A percentile compares a stretch with the other conserved stretches of the same genome.
Conservation (phyloP, 2,888 invertebrate genomes). For the Horisme vitalbata region DNA sequence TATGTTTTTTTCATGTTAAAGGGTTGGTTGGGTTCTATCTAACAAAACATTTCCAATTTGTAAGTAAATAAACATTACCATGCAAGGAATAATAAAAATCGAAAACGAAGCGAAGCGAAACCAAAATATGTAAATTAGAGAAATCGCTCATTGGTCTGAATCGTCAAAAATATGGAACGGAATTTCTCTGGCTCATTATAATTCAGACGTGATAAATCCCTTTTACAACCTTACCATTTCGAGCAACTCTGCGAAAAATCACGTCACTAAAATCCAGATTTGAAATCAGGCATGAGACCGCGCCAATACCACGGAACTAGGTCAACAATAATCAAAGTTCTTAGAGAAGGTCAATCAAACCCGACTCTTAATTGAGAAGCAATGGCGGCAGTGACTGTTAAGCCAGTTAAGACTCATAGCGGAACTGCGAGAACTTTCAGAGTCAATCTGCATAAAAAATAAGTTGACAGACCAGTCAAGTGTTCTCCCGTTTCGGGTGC, state of each 20-base stretch:
- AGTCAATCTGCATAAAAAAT: slow-evolving; percentile 65
- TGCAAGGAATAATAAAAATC: background rate
- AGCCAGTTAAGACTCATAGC: slow-evolving; percentile 46
- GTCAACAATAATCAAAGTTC: slow-evolving; percentile 47
- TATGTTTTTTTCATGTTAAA: no score
- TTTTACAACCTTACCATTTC: slow-evolving; percentile 7
- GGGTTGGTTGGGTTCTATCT: no score
- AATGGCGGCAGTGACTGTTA: slow-evolving; percentile 43
- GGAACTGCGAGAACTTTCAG: slow-evolving; percentile 50
- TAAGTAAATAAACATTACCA: background rate
- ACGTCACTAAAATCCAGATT: slow-evolving; percentile 32
- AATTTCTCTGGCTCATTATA: slow-evolving; percentile 5
- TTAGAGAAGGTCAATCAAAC: slow-evolving; percentile 49
- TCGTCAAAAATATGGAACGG: slow-evolving; percentile 7
- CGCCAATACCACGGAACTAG: slow-evolving; percentile 40
- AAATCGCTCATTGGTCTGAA: slow-evolving; percentile 10
- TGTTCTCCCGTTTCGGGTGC: slow-evolving; percentile 40
- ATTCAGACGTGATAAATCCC: slow-evolving; percentile 9
- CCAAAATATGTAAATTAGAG: slow-evolving; percentile 3
- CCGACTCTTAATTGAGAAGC: slow-evolving; percentile 48
- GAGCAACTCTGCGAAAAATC: slow-evolving; percentile 14
- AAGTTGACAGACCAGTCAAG: slow-evolving; percentile 49
- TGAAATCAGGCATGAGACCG: slow-evolving; percentile 32
- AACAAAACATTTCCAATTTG: background rate
- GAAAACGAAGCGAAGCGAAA: background rate